Percentiles rank a stretch among this genome's conserved stretches.
Evolutionary conservation across 2,888 invertebrate genomes (phyloP).

Genomic region (Scaptomyza caliginosa): DNA sequence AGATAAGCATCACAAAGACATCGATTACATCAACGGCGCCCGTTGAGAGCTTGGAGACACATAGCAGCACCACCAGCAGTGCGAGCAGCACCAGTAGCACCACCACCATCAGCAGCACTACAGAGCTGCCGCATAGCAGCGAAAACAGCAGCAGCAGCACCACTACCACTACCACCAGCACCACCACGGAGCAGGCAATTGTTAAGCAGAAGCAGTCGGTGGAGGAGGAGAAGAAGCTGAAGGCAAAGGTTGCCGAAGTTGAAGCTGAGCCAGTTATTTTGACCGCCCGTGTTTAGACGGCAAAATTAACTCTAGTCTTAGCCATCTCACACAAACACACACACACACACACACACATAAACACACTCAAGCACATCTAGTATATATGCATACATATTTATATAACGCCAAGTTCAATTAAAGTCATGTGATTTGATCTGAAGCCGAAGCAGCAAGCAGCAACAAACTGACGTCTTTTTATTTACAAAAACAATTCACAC

Average conservation of each 20-base stretch:
- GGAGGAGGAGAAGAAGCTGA: slow-evolving; percentile 81
- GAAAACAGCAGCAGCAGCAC: slow-evolving; percentile 50
- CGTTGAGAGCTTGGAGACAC: slow-evolving; percentile 46
- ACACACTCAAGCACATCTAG: slow-evolving; percentile 3
- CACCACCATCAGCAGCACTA: slow-evolving; percentile 18
- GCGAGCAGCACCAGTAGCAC: slow-evolving; percentile 8
- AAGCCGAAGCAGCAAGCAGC: slow-evolving; percentile 25
- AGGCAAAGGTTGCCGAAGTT: slow-evolving; percentile 83
- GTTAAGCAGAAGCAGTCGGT: slow-evolving; percentile 74
- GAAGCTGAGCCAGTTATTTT: slow-evolving; percentile 84
- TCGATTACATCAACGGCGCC: slow-evolving; percentile 67
- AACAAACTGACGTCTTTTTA: slow-evolving; percentile 38
- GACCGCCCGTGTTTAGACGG: slow-evolving; percentile 79
- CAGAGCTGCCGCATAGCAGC: slow-evolving; percentile 26
- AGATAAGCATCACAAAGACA: slow-evolving; percentile 72
- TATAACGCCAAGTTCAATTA: slow-evolving; percentile 68
- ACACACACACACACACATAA: slow-evolving; percentile 13
- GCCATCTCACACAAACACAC: slow-evolving; percentile 18
- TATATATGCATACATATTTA: slow-evolving; percentile 57
- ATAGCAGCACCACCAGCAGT: slow-evolving; percentile 17
- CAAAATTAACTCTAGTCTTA: slow-evolving; percentile 39
- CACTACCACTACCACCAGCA: slow-evolving; percentile 12
- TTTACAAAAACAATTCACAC: slow-evolving; percentile 72
- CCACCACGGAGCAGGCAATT: slow-evolving; percentile 55
- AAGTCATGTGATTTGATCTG: slow-evolving; percentile 70